Percentiles rank a stretch among this genome's conserved stretches.
Conservation (phyloP, 2,113 vertebrate genomes). For the Semnopithecus entellus region DNA sequence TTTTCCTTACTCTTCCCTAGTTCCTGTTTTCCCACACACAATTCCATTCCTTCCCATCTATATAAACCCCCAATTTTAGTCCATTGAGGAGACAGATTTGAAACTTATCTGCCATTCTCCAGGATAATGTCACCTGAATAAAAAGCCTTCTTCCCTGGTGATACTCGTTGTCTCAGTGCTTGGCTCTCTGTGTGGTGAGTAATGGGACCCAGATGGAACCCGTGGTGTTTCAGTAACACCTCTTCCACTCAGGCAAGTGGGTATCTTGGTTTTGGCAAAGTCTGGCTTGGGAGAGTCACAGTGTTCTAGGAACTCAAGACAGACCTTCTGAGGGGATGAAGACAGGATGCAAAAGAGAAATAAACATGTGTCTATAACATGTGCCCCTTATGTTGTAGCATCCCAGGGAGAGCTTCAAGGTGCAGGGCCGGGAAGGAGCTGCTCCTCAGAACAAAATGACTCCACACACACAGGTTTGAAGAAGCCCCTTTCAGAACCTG, state of each 20-base stretch:
- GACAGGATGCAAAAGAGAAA: conserved; percentile 56
- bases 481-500: conserved; percentile 46
- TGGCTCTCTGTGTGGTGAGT: no score
- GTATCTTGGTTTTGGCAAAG: conserved; percentile 43
- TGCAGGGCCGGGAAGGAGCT: conserved; percentile 60
- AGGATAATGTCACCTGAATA: no score
- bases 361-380: conserved; percentile 35
- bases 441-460: conserved; percentile 72
- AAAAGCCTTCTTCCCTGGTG: no score
- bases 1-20: no score
- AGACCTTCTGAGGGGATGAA: conserved; percentile 23
- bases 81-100: no score
- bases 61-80: no score
- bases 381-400: conserved; percentile 42
- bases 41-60: no score
- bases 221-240: no score
- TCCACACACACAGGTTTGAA: conserved; percentile 60
- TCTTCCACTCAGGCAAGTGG: conserved; percentile 26
- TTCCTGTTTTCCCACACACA: no score
- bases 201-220: no score
- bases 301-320: neutral
- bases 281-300: conserved; percentile 49
- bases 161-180: no score
- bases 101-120: no score
- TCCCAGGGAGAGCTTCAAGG: conserved; percentile 33